Conservation (phyloP, 30 jellyfish, hydroid and myxozoan genomes). For the Pseudorhiza aurosa region DNA sequence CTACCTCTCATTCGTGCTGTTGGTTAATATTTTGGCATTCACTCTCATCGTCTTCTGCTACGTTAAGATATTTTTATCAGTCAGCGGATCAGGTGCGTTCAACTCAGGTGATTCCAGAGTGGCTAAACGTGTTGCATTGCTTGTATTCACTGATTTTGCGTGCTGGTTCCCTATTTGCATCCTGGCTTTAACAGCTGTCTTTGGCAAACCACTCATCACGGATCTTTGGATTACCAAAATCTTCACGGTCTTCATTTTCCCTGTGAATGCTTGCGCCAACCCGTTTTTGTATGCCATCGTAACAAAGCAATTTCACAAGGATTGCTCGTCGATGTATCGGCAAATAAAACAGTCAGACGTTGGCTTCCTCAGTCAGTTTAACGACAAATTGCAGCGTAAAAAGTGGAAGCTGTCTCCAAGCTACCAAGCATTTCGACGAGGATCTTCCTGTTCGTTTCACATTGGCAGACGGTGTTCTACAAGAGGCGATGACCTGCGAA, state of each 20-base stretch:
- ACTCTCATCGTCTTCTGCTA: conserved; percentile 78
- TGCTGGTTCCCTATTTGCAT: conserved; percentile 97
- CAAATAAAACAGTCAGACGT: conserved; percentile 61
- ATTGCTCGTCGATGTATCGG: conserved; percentile 62
- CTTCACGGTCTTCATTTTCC: conserved; percentile 87
- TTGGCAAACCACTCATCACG: conserved; percentile 68
- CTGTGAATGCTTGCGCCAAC: conserved; percentile 96
- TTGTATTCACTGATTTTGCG: conserved; percentile 87
- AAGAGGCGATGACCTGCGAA: conserved; percentile 77
- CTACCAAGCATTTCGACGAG: conserved; percentile 91
- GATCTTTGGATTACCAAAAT: conserved; percentile 93
- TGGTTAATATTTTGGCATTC: conserved; percentile 77
- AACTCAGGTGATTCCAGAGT: conserved; percentile 93
- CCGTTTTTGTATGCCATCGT: conserved; percentile 95
- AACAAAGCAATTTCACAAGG: conserved; percentile 91
- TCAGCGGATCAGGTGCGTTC: conserved; percentile 91
- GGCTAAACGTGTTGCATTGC: conserved; percentile 90
- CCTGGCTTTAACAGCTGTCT: conserved; percentile 76
- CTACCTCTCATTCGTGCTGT: conserved; percentile 67
- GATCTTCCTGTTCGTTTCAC: conserved; percentile 91
- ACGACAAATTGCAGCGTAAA: conserved; percentile 52
- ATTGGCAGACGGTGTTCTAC: conserved; percentile 86
- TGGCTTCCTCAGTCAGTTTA: conserved; percentile 6
- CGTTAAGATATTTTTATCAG: conserved; percentile 78
- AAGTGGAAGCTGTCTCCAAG: conserved; percentile 48